Percentiles rank a stretch among this genome's conserved stretches.
These are phyloP conservation scores for Cyphomyrus plagiostoma DNA, from an alignment of 2,113 vertebrate genomes.

Conservation along the genomic window DNA sequence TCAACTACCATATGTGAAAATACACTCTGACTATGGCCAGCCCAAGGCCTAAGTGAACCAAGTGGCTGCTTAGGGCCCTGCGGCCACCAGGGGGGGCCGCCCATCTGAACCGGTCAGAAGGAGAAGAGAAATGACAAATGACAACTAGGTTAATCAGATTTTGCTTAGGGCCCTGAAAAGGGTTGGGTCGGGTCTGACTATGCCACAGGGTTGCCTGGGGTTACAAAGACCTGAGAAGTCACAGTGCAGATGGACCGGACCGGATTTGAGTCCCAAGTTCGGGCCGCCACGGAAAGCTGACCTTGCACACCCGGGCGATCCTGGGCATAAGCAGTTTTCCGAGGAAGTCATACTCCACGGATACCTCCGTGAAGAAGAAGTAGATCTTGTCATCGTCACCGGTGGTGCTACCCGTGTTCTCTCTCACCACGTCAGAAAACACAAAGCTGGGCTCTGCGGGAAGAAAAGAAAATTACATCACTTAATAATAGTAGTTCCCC, in stretches of 20 bases:
- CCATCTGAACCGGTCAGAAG: not conserved
- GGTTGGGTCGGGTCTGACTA: no score
- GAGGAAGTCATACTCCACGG: constrained; percentile 71
- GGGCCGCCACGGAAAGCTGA: constrained; percentile 26
- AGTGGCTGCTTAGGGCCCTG: no score
- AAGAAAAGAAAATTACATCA: not conserved
- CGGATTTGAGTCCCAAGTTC: not conserved
- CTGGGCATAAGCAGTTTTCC: constrained; percentile 64
- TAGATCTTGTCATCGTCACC: constrained; percentile 71
- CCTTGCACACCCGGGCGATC: constrained; percentile 72
- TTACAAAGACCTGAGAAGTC: not conserved
- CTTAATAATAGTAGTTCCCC: not conserved
- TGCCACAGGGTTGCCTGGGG: not conserved
- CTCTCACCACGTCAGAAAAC: constrained; percentile 60
- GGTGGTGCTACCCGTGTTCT: constrained; percentile 50
- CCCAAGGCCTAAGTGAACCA: not conserved
- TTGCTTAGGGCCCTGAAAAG: not conserved
- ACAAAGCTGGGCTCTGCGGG: constrained; percentile 69
- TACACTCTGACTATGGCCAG: not conserved
- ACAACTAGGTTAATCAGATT: no score
- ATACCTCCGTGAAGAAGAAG: constrained; percentile 73
- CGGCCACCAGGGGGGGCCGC: no score
- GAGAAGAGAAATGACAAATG: not conserved
- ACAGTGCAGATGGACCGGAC: not conserved
- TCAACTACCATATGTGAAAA: not conserved